A percentile compares a stretch with the other conserved stretches of the same genome.
Conservation (phyloP, 2,888 invertebrate species). For the Halictus quadricinctus region DNA sequence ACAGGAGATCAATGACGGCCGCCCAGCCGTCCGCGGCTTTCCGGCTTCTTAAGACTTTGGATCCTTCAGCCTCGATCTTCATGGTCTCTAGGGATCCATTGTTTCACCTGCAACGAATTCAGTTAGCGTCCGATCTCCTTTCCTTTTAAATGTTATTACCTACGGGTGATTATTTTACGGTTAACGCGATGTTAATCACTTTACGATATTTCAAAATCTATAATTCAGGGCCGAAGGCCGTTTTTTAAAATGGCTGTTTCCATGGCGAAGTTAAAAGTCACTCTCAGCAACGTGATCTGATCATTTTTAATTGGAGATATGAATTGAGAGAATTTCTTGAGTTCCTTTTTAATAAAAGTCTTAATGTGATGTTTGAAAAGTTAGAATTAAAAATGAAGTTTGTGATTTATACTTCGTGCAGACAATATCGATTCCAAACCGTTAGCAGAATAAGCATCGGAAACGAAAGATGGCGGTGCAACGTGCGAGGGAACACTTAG, state of each 20-base stretch:
- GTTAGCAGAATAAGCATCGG: slow-evolving; percentile 63
- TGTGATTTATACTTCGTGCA: too few relatives aligned
- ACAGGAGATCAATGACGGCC: slow-evolving; percentile 76
- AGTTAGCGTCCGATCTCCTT: background rate
- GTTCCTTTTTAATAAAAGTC: too few relatives aligned
- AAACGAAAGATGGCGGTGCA: slow-evolving; percentile 65
- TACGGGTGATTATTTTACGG: background rate
- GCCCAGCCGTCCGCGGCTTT: slow-evolving; percentile 63
- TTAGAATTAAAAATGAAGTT: too few relatives aligned
- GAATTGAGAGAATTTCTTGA: too few relatives aligned
- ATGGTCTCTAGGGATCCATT: background rate
- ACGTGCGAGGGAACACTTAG: slow-evolving; percentile 71
- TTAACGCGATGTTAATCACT: background rate
- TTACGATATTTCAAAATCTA: too few relatives aligned
- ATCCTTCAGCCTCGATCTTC: background rate
- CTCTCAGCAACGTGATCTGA: too few relatives aligned
- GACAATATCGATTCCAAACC: background rate
- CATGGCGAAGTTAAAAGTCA: too few relatives aligned
- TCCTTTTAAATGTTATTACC: background rate
- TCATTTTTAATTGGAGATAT: too few relatives aligned
- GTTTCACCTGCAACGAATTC: slow-evolving; percentile 14
- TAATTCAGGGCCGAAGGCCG: too few relatives aligned
- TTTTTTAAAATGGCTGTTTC: too few relatives aligned
- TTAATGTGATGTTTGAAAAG: too few relatives aligned
- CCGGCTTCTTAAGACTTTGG: slow-evolving; percentile 61